phyloP scores from a whole-genome alignment of 2,113 vertebrate genomes.

The Psittacara wagleri region DNA sequence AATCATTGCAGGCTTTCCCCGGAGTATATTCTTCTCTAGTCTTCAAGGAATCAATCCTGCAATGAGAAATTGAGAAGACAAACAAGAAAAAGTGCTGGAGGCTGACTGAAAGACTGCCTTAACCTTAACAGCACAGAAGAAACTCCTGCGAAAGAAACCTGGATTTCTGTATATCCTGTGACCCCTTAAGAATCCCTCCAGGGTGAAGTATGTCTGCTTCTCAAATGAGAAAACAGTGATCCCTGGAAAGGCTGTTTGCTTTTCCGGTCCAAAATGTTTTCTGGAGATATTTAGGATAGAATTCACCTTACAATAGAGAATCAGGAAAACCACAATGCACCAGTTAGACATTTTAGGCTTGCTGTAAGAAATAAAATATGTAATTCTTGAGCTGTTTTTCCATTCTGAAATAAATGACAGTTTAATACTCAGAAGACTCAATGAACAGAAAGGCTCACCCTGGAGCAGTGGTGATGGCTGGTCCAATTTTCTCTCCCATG shows the following conservation, averaged over 20 bases:
- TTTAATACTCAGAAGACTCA: background rate
- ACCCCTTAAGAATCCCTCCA: background rate
- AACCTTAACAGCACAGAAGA: constrained; percentile 10
- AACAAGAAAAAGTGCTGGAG: constrained; percentile 60
- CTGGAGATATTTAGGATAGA: background rate
- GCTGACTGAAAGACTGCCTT: constrained; percentile 1
- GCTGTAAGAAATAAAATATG: background rate
- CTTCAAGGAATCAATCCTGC: constrained; percentile 56
- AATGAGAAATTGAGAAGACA: constrained; percentile 55
- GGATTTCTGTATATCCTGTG: background rate
- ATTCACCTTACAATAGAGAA: background rate
- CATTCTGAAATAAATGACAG: background rate
- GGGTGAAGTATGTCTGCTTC: background rate
- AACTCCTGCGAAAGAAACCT: constrained; percentile 2
- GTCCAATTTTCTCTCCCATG: background rate
- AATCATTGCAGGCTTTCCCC: constrained; percentile 50
- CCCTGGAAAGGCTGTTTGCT: background rate
- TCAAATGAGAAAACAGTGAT: background rate
- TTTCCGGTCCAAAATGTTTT: background rate
- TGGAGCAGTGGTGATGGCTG: background rate
- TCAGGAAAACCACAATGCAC: background rate
- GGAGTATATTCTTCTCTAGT: constrained; percentile 31
- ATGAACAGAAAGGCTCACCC: background rate
- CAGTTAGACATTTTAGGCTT: background rate
- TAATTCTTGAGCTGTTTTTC: background rate